Evolutionary conservation across 2,113 vertebrate species (phyloP).

Genomic region (Pseudorhombus dupliciocellatus): DNA sequence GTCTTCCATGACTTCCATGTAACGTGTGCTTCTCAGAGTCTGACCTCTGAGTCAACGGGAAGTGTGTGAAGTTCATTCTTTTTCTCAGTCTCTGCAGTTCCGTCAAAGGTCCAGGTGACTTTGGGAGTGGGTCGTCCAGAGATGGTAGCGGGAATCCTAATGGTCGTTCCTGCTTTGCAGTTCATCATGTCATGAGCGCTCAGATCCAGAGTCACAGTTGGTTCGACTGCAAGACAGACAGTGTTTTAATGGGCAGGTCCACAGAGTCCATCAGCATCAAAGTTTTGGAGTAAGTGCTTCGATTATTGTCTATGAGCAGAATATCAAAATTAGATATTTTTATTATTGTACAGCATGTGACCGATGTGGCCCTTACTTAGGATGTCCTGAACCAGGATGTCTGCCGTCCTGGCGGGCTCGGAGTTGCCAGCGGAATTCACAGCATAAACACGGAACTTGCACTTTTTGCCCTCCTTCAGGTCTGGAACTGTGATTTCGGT

Average conservation of each 20-base stretch:
- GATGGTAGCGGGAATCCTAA: constrained; percentile 89
- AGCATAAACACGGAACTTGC: constrained; percentile 93
- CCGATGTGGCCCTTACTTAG: constrained; percentile 80
- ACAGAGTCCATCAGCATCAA: no score
- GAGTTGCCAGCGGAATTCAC: constrained; percentile 95
- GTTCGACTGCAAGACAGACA: constrained; percentile 84
- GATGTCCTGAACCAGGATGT: constrained; percentile 89
- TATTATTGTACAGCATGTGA: no score
- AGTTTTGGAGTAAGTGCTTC: no score
- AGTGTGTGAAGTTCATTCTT: constrained; percentile 93
- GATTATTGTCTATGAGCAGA: not conserved
- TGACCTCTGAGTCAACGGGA: constrained; percentile 92
- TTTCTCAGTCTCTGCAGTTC: constrained; percentile 87
- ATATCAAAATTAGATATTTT: not conserved
- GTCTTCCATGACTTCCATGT: not conserved
- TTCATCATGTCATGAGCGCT: constrained; percentile 86
- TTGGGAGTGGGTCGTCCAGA: constrained; percentile 91
- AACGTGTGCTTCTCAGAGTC: not conserved
- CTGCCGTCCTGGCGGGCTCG: constrained; percentile 88
- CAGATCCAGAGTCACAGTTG: constrained; percentile 87
- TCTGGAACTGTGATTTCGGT: constrained; percentile 90
- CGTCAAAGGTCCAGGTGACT: constrained; percentile 94
- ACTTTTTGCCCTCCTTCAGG: constrained; percentile 93
- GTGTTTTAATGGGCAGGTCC: no score
- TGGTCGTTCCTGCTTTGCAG: constrained; percentile 86